Evolutionary conservation across 2,888 invertebrate species (phyloP), one percentile per base, ranked within the genome.

Genomic region (Microplitis deprimator): DNA sequence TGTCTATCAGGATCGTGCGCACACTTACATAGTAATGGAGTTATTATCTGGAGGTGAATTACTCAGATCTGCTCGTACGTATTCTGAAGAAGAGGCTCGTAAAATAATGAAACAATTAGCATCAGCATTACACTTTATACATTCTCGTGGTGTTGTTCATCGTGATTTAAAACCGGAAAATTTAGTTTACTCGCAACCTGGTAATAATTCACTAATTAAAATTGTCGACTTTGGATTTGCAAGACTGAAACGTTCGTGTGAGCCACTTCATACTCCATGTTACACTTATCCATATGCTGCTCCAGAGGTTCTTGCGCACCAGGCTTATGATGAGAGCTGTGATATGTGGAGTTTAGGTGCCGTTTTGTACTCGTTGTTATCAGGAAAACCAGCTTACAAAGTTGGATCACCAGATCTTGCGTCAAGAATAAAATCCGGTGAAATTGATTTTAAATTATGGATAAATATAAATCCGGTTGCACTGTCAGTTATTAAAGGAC

Each of bases 211-310:
- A 13, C 91, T 92, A 82, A 93, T 98, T 20, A 97, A 98, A 89
- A 93, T 99, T 62, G 96, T 98, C 0, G 99, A 99, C 91, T 99
- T 99, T 90, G 98, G 99, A 8, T 98, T 98, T 91, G 97, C 98
- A 16, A 92, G 96, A n/a, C 89, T 93, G 81, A 94, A 94, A 85
- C 93, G 92, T 67, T 91, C 92, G 78, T 91, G 92, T 75, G 92
- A 93, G 83, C 90, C 91, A 1, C 89, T 94, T 85, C 93, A 92
- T 90, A 97, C 97, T 0, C 98, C 98, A 0, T 98, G 98, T 88
- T 99, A 96, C 89, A 98, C 98, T 75, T 90, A 97, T 68, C 95
- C 96, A 84, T 99, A 98, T 91, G 98, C 98, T 0, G 98, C 98
- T 0, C 98, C 98, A 0, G 98, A 99, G 89, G 96, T 98, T 10